Percentiles rank a stretch among this genome's conserved stretches.
These are phyloP conservation scores for Acrocephalus arundinaceus DNA, from an alignment of 2,113 vertebrate genomes.

Conservation along the genomic window DNA sequence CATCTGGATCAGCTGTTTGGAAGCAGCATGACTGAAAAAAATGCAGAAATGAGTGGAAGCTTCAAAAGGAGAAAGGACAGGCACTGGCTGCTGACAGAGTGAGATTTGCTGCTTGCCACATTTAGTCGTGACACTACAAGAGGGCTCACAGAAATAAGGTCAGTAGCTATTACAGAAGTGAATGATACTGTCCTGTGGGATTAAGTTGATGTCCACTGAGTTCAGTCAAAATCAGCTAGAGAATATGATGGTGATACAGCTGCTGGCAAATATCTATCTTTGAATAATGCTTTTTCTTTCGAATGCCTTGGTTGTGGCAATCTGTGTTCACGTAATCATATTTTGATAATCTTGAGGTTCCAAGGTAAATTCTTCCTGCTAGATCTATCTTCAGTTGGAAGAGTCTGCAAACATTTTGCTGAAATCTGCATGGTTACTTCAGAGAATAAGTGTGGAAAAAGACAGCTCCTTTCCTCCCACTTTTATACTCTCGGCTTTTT, in stretches of 20 bases:
- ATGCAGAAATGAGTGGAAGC: not conserved
- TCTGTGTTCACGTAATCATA: not conserved
- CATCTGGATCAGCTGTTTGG: slow-evolving; percentile 51
- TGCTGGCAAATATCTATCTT: not conserved
- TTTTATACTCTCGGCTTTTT: not conserved
- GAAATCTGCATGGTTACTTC: not conserved
- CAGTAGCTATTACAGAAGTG: not conserved
- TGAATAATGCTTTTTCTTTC: not conserved
- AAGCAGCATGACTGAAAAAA: slow-evolving; percentile 40
- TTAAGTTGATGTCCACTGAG: not conserved
- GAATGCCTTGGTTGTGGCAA: not conserved
- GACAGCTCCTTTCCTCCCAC: not conserved
- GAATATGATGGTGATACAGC: not conserved
- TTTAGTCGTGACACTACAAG: not conserved
- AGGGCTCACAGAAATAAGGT: not conserved
- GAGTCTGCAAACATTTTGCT: not conserved
- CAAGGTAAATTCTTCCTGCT: not conserved
- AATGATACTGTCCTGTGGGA: slow-evolving; percentile 5
- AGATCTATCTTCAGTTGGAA: not conserved
- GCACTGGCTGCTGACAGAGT: not conserved
- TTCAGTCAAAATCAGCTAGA: not conserved
- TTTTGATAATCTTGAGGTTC: not conserved
- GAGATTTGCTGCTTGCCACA: not conserved
- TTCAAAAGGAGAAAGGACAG: slow-evolving; percentile 6
- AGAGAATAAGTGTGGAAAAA: not conserved